These are phyloP conservation scores for Xerus inauris DNA, from an alignment of 2,113 vertebrate genomes.

Conservation along the genomic window DNA sequence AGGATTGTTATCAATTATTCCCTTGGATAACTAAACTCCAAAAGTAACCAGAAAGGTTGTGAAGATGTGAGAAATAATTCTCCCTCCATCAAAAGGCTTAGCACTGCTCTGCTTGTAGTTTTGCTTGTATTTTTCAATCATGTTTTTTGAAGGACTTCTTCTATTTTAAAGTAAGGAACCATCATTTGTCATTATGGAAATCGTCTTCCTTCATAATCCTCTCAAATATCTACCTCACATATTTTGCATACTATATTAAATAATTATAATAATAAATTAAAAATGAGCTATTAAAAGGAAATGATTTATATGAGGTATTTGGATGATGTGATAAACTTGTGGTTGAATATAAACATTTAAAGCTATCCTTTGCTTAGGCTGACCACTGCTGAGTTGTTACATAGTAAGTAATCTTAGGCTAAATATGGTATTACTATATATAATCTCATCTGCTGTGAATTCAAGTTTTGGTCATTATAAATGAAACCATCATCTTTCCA, in stretches of 20 bases:
- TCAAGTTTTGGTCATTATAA: constrained; percentile 28
- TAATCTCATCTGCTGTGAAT: background rate
- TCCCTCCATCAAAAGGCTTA: background rate
- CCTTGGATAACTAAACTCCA: background rate
- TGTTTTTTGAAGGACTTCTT: background rate
- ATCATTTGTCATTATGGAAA: background rate
- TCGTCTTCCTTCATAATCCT: background rate
- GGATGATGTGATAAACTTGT: background rate
- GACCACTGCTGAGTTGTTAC: background rate
- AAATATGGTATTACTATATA: background rate
- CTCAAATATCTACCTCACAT: background rate
- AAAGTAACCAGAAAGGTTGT: background rate
- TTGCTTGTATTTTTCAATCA: background rate
- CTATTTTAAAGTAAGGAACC: background rate
- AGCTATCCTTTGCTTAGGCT: background rate
- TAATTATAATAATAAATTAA: background rate
- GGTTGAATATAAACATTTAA: background rate
- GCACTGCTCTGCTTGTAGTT: background rate
- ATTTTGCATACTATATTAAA: background rate
- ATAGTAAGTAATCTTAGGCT: background rate
- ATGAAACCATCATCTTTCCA: constrained; percentile 47
- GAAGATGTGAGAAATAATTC: background rate
- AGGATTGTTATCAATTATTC: background rate
- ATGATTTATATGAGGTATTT: background rate
- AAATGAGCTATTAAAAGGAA: background rate